Percentiles rank a stretch among this genome's conserved stretches.
Conservation (phyloP, 2,888 invertebrate species). For the Macrostomum cliftonense region DNA sequence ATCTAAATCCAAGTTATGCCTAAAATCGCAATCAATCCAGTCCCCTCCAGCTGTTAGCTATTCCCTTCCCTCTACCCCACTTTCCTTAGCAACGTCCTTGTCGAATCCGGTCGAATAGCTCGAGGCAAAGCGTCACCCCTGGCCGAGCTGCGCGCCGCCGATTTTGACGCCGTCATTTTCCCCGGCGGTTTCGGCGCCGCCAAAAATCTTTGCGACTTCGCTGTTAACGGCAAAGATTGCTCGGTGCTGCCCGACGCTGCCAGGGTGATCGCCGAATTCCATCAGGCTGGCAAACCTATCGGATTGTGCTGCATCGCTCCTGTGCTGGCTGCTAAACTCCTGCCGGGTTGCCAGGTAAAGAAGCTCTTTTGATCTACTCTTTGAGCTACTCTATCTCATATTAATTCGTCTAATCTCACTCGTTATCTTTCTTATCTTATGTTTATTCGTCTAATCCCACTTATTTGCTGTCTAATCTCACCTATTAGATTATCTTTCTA, state of each 20-base stretch:
- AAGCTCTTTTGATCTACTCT: too few relatives aligned
- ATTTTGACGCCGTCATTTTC: constrained; percentile 42
- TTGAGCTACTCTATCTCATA: too few relatives aligned
- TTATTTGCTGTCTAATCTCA: too few relatives aligned
- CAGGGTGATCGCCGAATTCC: constrained; percentile 10
- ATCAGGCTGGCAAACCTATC: constrained; percentile 1
- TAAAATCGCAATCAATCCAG: background rate
- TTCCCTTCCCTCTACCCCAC: background rate
- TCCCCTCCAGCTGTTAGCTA: too few relatives aligned
- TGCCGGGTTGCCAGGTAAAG: constrained; percentile 18
- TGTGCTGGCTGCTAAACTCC: constrained; percentile 40
- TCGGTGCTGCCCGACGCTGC: background rate
- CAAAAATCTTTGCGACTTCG: constrained; percentile 41
- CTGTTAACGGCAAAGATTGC: background rate
- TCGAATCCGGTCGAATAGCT: constrained; percentile 44
- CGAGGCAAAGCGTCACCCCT: constrained; percentile 37
- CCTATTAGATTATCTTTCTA: too few relatives aligned
- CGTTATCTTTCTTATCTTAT: too few relatives aligned
- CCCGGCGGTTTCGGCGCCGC: constrained; percentile 46
- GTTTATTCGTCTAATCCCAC: too few relatives aligned
- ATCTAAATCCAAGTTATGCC: too few relatives aligned
- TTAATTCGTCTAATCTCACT: too few relatives aligned
- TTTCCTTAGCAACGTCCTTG: constrained; percentile 43
- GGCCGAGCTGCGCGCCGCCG: constrained; percentile 31
- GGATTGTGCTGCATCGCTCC: constrained; percentile 43